Evolutionary conservation across 2,888 invertebrate genomes (phyloP), one percentile per base, ranked within the genome.

Genomic region (Urechis unicinctus): DNA sequence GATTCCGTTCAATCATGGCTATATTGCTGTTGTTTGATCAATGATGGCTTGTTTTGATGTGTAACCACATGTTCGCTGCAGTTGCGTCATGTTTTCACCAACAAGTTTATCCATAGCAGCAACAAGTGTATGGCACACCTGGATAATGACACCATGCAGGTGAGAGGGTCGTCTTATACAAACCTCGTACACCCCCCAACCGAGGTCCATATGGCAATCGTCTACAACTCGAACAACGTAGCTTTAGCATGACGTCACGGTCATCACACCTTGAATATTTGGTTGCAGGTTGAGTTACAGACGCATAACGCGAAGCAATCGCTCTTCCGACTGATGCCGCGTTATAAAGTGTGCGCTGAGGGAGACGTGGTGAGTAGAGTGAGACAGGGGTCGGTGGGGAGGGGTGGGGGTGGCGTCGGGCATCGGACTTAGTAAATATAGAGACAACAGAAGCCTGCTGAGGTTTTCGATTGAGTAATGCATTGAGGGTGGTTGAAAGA

Each of bases 331-430:
- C 69, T 76, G 53, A 73, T 75, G 73, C 75, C 76, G 1, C 61
- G 75, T 3, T 76, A 73, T 65, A 76, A 76, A 61, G 76, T 76
- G 60, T 76, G 75, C 60, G 66, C 73, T 4, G 76, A 76, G 56
- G 76, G 76, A 53, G 76, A 75, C 57, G 66, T 71, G 60, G 73
- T 74, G 64, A 59, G 72, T 70, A 21, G 9, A 4, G 30, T 31
- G 24, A 31, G 17, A 36, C 36, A 36, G 36, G 36, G 17, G 9
- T 9, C 36, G 17, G 17, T 17, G 36, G n/a, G n/a, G n/a, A n/a
- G n/a, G n/a, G n/a, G n/a, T n/a, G n/a, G n/a, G n/a, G n/a, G n/a
- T n/a, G n/a, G n/a, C n/a, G n/a, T n/a, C n/a, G n/a, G n/a, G n/a
- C n/a, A n/a, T n/a, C n/a, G n/a, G n/a, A n/a, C n/a, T n/a, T n/a